Conservation (phyloP, 2,888 invertebrate genomes). For the Zonitis immaculata region DNA sequence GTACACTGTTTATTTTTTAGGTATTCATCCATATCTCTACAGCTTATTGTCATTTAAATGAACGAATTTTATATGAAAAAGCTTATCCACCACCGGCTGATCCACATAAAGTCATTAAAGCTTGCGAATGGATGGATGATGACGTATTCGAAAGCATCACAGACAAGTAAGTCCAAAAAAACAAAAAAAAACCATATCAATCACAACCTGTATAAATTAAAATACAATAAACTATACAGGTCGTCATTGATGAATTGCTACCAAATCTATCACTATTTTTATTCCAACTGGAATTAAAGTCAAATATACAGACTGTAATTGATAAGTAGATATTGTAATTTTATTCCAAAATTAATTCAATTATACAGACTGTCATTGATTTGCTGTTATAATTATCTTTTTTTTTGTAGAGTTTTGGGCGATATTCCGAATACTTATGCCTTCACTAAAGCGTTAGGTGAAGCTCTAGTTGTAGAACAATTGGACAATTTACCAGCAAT, state of each 20-base stretch:
- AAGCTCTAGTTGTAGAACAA: slow-evolving; percentile 75
- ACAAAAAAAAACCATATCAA: too few species aligned
- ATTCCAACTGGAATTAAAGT: too few species aligned
- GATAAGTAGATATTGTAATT: too few species aligned
- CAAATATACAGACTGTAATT: not conserved
- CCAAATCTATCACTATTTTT: too few species aligned
- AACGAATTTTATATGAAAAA: slow-evolving; percentile 74
- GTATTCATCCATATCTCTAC: slow-evolving; percentile 80
- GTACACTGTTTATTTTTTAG: slow-evolving; percentile 40
- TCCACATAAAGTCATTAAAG: slow-evolving; percentile 69
- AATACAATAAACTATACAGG: too few species aligned
- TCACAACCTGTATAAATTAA: not conserved
- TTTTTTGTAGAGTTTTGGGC: slow-evolving; percentile 57
- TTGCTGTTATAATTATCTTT: not conserved
- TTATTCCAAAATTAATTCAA: too few species aligned
- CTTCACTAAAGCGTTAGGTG: slow-evolving; percentile 88
- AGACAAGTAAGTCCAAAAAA: slow-evolving; percentile 51
- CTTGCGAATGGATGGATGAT: slow-evolving; percentile 75
- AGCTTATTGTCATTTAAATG: slow-evolving; percentile 85
- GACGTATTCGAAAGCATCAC: slow-evolving; percentile 63
- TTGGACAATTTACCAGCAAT: slow-evolving; percentile 71
- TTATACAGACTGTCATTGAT: not conserved
- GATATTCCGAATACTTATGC: slow-evolving; percentile 89
- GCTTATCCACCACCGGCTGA: slow-evolving; percentile 80
- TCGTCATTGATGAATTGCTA: too few species aligned